These are phyloP conservation scores for Drosophila borealis DNA, from an alignment of 2,888 invertebrate genomes.

Conservation along the genomic window DNA sequence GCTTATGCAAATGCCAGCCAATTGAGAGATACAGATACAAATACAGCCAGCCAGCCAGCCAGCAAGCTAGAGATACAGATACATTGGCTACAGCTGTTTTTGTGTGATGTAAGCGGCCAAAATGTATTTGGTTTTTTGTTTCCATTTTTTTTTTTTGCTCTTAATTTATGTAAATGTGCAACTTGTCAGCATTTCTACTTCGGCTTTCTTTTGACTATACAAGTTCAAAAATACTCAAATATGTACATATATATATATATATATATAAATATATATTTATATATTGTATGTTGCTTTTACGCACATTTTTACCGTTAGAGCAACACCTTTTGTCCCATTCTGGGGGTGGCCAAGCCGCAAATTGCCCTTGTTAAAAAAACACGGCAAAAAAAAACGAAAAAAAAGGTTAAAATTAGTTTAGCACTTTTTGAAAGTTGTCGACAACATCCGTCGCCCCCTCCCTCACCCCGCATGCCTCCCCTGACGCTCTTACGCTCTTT, in stretches of 20 bases:
- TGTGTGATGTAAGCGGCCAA: conserved; percentile 64
- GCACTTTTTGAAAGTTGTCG: conserved; percentile 76
- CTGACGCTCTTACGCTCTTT: conserved; percentile 33
- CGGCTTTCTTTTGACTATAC: conserved; percentile 71
- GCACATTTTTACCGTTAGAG: conserved; percentile 39
- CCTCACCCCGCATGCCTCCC: not conserved
- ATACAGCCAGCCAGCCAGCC: conserved; percentile 1
- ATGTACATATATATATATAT: conserved; percentile 13
- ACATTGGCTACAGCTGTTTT: conserved; percentile 49
- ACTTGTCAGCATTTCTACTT: conserved; percentile 57
- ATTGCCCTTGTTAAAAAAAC: too few species aligned
- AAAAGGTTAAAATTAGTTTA: conserved; percentile 66
- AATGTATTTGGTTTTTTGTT: conserved; percentile 24
- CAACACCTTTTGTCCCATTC: conserved; percentile 34
- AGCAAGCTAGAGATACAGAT: conserved; percentile 42
- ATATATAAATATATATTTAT: conserved; percentile 7
- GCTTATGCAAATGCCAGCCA: conserved; percentile 71
- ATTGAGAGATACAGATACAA: conserved; percentile 26
- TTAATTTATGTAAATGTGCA: conserved; percentile 67
- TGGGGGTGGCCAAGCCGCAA: conserved; percentile 64
- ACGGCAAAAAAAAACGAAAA: conserved; percentile 5
- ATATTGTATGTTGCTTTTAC: conserved; percentile 9
- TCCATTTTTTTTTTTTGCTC: conserved; percentile 44
- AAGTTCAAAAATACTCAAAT: conserved; percentile 16
- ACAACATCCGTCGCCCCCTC: conserved; percentile 11